Percentiles rank a stretch among this genome's conserved stretches.
Evolutionary conservation across 1,140 invertebrate species (phyloP).

Genomic region (Saccostrea cuccullata): DNA sequence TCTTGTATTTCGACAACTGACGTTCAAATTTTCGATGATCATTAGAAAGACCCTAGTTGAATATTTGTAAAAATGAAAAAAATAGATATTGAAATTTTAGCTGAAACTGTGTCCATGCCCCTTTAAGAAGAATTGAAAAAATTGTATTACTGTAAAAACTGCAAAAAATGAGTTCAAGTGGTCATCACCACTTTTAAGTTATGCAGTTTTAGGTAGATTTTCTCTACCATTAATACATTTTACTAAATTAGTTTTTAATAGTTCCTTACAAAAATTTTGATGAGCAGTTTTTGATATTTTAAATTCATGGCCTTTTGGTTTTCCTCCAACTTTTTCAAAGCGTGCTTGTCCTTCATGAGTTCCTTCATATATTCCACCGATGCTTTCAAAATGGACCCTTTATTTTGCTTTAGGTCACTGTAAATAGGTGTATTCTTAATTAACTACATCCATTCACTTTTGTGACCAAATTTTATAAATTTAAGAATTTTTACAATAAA

Average conservation of each 20-base stretch:
- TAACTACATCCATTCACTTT: neutral
- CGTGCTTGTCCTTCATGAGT: neutral
- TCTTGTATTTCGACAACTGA: too few relatives aligned
- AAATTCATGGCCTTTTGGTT: neutral
- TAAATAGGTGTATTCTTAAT: neutral
- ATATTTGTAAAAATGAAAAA: too few relatives aligned
- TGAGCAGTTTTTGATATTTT: neutral
- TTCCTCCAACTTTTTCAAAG: neutral
- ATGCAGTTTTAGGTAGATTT: too few relatives aligned
- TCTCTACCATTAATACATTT: neutral
- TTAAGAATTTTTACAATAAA: too few relatives aligned
- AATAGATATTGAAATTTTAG: too few relatives aligned
- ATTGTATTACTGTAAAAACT: too few relatives aligned
- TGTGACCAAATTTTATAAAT: neutral
- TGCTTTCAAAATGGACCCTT: conserved; percentile 1
- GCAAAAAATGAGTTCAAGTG: too few relatives aligned
- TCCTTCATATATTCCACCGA: neutral
- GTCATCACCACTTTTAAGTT: too few relatives aligned
- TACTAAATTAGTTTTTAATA: neutral
- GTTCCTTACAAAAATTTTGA: neutral
- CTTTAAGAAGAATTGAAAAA: too few relatives aligned
- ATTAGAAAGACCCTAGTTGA: too few relatives aligned
- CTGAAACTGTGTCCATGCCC: too few relatives aligned
- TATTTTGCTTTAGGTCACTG: neutral
- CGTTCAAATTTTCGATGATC: too few relatives aligned